phyloP scores from a whole-genome alignment of 2,888 invertebrate species.

The Strigamia maritima region DNA sequence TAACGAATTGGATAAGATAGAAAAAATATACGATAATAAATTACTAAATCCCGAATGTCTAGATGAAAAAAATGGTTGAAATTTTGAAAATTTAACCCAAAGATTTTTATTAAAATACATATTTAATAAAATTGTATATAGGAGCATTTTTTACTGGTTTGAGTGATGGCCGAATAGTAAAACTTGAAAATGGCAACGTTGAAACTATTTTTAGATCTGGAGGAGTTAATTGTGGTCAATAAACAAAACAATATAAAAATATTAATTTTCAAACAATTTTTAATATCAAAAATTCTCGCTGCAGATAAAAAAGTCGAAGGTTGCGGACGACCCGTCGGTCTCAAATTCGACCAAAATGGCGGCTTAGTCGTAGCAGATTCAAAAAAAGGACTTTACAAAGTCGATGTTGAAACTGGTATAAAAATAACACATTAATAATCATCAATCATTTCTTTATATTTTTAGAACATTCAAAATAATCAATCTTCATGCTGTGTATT shows the following conservation, averaged over 20 bases:
- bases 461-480: not conserved
- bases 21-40: not conserved
- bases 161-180: constrained; percentile 6
- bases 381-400: constrained; percentile 15
- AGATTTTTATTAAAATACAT: not conserved
- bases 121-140: not conserved
- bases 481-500: not conserved
- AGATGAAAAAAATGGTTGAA: not conserved
- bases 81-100: not conserved
- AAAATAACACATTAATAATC: not conserved
- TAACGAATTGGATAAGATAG: not conserved
- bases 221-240: constrained; percentile 11
- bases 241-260: not conserved
- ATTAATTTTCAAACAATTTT: not conserved
- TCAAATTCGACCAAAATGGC: constrained; percentile 18
- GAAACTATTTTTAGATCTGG: not conserved
- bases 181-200: not conserved
- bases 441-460: not conserved
- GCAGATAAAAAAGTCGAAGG: not conserved
- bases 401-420: constrained; percentile 15
- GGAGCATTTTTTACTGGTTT: constrained; percentile 15
- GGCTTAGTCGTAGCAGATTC: constrained; percentile 33
- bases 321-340: constrained; percentile 28
- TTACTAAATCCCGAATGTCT: not conserved
- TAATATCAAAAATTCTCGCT: not conserved